Base-by-base conservation (phyloP, 2,888 invertebrate genomes). In the Agrypnus murinus region DNA sequence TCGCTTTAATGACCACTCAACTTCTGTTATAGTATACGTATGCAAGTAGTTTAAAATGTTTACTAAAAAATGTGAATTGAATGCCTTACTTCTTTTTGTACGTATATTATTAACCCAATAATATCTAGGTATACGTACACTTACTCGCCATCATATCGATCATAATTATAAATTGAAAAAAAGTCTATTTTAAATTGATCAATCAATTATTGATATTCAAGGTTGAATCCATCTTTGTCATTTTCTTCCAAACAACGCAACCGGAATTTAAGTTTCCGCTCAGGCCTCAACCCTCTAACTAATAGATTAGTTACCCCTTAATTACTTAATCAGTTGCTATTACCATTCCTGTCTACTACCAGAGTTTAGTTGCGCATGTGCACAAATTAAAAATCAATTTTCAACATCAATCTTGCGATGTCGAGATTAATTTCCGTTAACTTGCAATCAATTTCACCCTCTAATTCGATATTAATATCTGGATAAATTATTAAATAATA, bases 371-470 rank as follows among this genome's bases (percentile, higher is more conserved):
- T 65, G 76, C 78, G 79, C 81, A 79, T 79, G 78, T 77, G 79
- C 78, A 65, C 77, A 73, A 78, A 81, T 82, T 81, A 82, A 82
- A 82, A 82, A 81, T 81, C 81, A 82, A 83, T 83, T 81, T 82
- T 75, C 80, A 77, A 72, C 81, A 78, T 80, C 81, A 80, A 81
- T 81, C 81, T 80, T 77, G 77, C 74, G 76, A 79, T 77, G 80
- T 80, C 82, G 78, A 80, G 79, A 77, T 81, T 80, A 81, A 82
- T 82, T 79, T 79, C 80, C 80, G 79, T 75, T 74, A 77, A 73
- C 75, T 72, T 53, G 72, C 77, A 78, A 78, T 79, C 79, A 74
- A 74, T 77, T 79, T 77, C 71, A 64, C 53, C 65, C 66, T 60
- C 73, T 76, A 75, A 75, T 74, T 77, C 72, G 66, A 74, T 77